phyloP scores from a whole-genome alignment of 2,888 invertebrate genomes.

The Leptopilina syphax region DNA sequence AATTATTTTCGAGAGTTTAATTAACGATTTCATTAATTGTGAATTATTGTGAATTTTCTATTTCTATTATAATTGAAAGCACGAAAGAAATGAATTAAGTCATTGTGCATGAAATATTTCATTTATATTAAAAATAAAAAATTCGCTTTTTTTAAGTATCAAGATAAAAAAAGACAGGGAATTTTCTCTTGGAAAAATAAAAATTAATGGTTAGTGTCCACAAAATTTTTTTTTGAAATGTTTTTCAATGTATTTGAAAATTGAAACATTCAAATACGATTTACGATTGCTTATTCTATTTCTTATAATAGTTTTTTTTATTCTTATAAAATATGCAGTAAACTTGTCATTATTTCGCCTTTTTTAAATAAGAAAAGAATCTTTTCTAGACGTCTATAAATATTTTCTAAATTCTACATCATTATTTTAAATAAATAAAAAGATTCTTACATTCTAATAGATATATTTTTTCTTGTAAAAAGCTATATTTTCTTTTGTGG shows the following conservation, averaged over 20 bases:
- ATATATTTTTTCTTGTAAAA: background rate
- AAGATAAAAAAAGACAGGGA: background rate
- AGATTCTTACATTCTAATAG: background rate
- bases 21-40: conserved; percentile 19
- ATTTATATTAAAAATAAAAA: background rate
- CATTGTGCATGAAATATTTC: background rate
- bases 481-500: background rate
- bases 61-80: conserved; percentile 45
- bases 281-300: background rate
- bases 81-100: background rate
- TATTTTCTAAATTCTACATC: conserved; percentile 9
- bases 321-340: background rate
- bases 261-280: background rate
- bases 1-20: background rate
- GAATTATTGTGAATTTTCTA: conserved; percentile 44
- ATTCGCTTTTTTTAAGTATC: background rate
- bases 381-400: background rate
- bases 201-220: conserved; percentile 4
- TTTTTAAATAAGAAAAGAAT: background rate
- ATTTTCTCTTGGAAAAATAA: background rate
- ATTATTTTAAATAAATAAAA: background rate
- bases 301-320: background rate
- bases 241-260: no score
- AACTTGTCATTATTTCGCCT: background rate
- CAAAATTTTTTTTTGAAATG: background rate